These are phyloP conservation scores for Anniella stebbinsi DNA, from an alignment of 2,797 vertebrate genomes.

Conservation along the genomic window DNA sequence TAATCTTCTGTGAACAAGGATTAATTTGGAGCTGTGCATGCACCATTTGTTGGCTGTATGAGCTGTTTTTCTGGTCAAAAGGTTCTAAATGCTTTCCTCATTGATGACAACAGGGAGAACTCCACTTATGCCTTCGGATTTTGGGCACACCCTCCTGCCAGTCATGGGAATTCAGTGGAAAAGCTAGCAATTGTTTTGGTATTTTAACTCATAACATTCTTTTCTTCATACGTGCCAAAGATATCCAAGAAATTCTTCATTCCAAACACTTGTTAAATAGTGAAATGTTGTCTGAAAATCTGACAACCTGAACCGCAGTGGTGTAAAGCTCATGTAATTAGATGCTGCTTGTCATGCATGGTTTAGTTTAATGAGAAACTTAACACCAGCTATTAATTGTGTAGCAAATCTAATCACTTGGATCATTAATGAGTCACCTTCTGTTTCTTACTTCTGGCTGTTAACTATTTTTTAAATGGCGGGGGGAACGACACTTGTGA, in stretches of 20 bases:
- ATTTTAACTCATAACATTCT: not conserved
- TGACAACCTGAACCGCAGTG: not conserved
- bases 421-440: not conserved
- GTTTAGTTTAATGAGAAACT: constrained; percentile 3
- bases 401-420: not conserved
- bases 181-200: not conserved
- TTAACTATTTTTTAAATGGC: not conserved
- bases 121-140: not conserved
- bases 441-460: not conserved
- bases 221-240: not conserved
- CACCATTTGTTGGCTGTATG: not conserved
- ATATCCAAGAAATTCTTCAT: not conserved
- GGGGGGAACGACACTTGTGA: too few relatives aligned
- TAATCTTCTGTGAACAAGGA: not conserved
- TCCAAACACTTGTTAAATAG: not conserved
- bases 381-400: not conserved
- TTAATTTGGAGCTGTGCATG: not conserved
- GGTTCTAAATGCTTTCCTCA: not conserved
- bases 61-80: not conserved
- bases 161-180: not conserved
- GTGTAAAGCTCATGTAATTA: not conserved
- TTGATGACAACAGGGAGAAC: not conserved
- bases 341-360: not conserved
- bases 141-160: not conserved
- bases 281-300: not conserved